phyloP scores from a whole-genome alignment of 2,888 invertebrate genomes.

The Drosophila quasianomalipes region DNA sequence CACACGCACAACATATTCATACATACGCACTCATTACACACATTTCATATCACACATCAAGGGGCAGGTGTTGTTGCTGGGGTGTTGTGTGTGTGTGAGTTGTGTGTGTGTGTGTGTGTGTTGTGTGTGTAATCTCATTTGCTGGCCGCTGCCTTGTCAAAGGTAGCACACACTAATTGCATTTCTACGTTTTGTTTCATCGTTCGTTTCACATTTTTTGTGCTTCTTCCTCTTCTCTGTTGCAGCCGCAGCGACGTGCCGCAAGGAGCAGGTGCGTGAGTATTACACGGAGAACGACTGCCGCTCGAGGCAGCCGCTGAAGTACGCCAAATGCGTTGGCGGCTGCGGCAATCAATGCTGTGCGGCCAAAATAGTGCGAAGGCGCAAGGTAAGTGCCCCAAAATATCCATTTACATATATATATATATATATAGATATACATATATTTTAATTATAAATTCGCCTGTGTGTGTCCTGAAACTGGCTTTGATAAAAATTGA shows the following conservation, averaged over 20 bases:
- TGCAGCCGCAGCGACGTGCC: constrained; percentile 90
- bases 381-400: constrained; percentile 91
- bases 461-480: neutral
- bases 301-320: constrained; percentile 94
- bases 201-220: constrained; percentile 5
- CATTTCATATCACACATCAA: constrained; percentile 37
- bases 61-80: neutral
- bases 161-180: constrained; percentile 55
- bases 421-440: neutral
- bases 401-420: neutral
- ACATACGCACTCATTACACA: constrained; percentile 23
- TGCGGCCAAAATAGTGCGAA: constrained; percentile 95
- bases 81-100: neutral
- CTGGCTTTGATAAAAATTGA: neutral
- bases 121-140: constrained; percentile 65
- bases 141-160: constrained; percentile 54
- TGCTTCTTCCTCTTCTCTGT: constrained; percentile 10
- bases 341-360: constrained; percentile 95
- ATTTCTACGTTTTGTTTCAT: constrained; percentile 49
- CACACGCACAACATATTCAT: constrained; percentile 7
- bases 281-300: constrained; percentile 96
- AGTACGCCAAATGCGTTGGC: constrained; percentile 94
- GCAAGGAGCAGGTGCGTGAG: constrained; percentile 95
- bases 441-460: neutral
- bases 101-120: neutral